These are phyloP conservation scores for Falcunculus frontatus DNA, from an alignment of 2,113 vertebrate species.

Conservation along the genomic window DNA sequence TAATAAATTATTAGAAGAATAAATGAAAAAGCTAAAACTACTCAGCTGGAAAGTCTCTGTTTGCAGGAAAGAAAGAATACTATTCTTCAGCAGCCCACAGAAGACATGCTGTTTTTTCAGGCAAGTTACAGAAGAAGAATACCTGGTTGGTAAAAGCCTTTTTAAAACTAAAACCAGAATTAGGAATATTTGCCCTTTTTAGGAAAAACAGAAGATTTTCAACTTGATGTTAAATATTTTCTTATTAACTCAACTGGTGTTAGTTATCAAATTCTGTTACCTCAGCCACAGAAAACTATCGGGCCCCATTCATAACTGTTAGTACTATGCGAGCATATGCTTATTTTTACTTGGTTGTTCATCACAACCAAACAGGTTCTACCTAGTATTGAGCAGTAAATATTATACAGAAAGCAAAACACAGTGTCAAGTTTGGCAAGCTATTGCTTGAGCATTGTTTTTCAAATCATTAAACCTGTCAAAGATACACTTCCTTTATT, in stretches of 20 bases:
- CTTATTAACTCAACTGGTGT: slow-evolving; percentile 27
- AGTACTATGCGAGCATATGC: neutral
- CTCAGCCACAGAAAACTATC: neutral
- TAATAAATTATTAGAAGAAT: neutral
- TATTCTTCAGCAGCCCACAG: slow-evolving; percentile 18
- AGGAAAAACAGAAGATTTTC: slow-evolving; percentile 23
- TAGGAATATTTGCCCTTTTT: neutral
- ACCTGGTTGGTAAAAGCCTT: neutral
- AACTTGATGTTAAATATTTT: slow-evolving; percentile 5
- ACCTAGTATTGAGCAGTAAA: neutral
- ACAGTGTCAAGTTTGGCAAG: slow-evolving; percentile 32
- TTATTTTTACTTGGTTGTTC: slow-evolving; percentile 39
- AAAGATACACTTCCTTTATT: slow-evolving; percentile 6
- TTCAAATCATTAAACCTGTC: slow-evolving; percentile 23
- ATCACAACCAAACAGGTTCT: slow-evolving; percentile 22
- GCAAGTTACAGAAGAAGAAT: slow-evolving; percentile 40
- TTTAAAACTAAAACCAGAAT: neutral
- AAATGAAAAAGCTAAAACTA: neutral
- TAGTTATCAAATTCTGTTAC: slow-evolving; percentile 49
- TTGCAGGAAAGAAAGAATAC: slow-evolving; percentile 34
- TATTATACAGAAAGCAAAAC: slow-evolving; percentile 45
- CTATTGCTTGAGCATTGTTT: slow-evolving; percentile 14
- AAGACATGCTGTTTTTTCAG: slow-evolving; percentile 44
- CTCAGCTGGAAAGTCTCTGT: slow-evolving; percentile 6
- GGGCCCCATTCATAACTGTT: neutral